Percentiles rank a stretch among this genome's conserved stretches.
These are phyloP conservation scores for Motacilla alba DNA, from an alignment of 2,113 vertebrate genomes.

Conservation along the genomic window DNA sequence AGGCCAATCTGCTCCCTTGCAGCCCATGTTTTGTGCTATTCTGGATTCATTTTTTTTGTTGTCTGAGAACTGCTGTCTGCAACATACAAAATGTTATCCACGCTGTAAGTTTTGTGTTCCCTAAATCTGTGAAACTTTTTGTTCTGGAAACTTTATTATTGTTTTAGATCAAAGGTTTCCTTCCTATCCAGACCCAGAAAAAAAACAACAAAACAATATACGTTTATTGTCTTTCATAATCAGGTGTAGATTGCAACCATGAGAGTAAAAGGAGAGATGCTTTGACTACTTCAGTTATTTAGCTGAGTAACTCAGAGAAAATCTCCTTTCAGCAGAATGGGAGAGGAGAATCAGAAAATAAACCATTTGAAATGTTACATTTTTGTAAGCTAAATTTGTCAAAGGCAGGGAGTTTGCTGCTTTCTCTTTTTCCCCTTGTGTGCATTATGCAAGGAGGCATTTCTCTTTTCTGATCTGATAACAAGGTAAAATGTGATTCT, in stretches of 20 bases:
- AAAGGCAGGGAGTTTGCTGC: neutral
- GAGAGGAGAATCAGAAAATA: neutral
- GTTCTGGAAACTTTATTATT: neutral
- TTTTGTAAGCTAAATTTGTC: neutral
- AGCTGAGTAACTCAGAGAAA: neutral
- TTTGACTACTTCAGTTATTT: neutral
- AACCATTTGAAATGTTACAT: neutral
- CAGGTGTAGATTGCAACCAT: neutral
- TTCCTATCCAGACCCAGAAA: neutral
- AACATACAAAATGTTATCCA: neutral
- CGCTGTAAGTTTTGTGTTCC: neutral
- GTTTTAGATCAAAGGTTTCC: neutral
- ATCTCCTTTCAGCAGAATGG: neutral
- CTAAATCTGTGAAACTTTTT: neutral
- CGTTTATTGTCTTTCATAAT: neutral
- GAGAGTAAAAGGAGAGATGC: neutral
- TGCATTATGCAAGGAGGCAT: neutral
- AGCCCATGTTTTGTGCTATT: neutral
- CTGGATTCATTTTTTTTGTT: neutral
- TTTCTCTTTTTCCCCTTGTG: neutral
- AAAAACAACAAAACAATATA: fast-evolving
- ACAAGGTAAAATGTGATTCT: neutral
- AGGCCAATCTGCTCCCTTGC: fast-evolving
- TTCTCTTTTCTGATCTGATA: neutral
- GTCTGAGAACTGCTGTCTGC: neutral